Evolutionary conservation across 2,113 vertebrate genomes (phyloP).

Genomic region (Callipepla californica): DNA sequence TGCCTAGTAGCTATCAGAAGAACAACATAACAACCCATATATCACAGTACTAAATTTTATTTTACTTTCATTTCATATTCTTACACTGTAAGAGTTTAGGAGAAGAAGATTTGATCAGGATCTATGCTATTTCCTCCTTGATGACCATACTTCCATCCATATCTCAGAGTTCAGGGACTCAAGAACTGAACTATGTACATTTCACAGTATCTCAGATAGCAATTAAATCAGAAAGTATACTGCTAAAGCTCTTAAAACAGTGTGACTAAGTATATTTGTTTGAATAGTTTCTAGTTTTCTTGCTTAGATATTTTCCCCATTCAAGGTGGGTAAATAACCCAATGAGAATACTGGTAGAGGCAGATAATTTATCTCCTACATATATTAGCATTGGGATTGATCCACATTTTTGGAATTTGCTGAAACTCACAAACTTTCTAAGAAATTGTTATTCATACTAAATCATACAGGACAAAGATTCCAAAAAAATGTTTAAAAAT

Average conservation of each 20-base stretch:
- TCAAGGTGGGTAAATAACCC: not conserved
- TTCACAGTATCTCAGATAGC: not conserved
- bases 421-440: not conserved
- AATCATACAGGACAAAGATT: not conserved
- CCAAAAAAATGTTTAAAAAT: not conserved
- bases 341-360: not conserved
- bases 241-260: rapidly evolving
- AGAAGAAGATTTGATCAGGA: not conserved
- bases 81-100: not conserved
- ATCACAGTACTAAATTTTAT: not conserved
- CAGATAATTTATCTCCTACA: not conserved
- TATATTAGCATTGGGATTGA: not conserved
- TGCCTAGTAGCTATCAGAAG: too few species aligned
- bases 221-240: not conserved
- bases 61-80: not conserved
- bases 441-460: not conserved
- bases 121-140: not conserved
- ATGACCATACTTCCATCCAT: not conserved
- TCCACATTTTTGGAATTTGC: not conserved
- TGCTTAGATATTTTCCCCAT: rapidly evolving
- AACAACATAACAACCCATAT: too few species aligned
- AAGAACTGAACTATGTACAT: not conserved
- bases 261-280: not conserved
- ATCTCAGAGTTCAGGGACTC: not conserved
- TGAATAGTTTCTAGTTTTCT: not conserved